Percentiles rank a stretch among this genome's conserved stretches.
Conservation (phyloP, 2,888 invertebrate genomes). For the Brenthis ino region DNA sequence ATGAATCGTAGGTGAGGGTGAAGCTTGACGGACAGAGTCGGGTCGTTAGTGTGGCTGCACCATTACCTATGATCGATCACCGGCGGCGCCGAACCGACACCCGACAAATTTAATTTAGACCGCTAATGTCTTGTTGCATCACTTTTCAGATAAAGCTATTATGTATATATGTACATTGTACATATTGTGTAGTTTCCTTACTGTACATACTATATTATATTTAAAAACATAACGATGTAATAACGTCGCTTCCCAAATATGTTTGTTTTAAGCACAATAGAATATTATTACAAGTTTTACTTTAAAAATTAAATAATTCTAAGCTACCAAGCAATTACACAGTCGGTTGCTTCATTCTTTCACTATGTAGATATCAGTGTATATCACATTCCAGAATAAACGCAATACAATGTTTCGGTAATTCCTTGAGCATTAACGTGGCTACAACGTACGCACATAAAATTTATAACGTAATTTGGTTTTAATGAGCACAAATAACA, state of each 20-base stretch:
- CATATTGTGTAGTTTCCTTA: neutral
- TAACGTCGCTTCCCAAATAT: no score
- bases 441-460: conserved; percentile 64
- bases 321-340: conserved; percentile 33
- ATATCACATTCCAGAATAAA: conserved; percentile 43
- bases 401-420: conserved; percentile 62
- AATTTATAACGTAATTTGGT: conserved; percentile 72
- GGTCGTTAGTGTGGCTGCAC: conserved; percentile 69
- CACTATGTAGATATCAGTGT: conserved; percentile 24
- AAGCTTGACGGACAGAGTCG: conserved; percentile 52
- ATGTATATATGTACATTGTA: conserved; percentile 14
- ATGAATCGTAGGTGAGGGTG: conserved; percentile 43
- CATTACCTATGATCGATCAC: conserved; percentile 78
- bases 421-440: conserved; percentile 59
- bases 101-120: conserved; percentile 79
- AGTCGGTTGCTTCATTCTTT: conserved; percentile 26
- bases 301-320: conserved; percentile 20
- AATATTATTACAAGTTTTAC: neutral
- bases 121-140: conserved; percentile 61
- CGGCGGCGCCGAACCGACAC: conserved; percentile 66
- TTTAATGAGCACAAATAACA: conserved; percentile 75
- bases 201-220: neutral
- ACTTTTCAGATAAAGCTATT: conserved; percentile 56
- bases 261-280: no score
- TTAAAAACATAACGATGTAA: no score